Evolutionary conservation across 2,113 vertebrate species (phyloP).

Genomic region (Ramphastos sulfuratus): DNA sequence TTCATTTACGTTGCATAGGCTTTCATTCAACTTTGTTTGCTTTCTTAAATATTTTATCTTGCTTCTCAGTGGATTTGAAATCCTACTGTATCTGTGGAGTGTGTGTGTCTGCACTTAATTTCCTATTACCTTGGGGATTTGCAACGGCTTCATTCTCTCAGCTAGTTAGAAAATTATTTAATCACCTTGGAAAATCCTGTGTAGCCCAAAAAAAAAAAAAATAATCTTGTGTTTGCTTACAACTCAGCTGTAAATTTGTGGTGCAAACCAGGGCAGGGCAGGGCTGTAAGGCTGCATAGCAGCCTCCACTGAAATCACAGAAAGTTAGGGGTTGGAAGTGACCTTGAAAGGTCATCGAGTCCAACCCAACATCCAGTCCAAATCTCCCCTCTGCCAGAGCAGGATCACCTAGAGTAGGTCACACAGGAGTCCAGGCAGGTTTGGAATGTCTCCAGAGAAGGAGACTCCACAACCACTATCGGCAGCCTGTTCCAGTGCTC

Average conservation of each 20-base stretch:
- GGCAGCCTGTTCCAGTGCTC: too few species aligned
- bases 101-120: neutral
- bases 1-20: neutral
- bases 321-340: too few species aligned
- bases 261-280: neutral
- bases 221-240: conserved; percentile 6
- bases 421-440: too few species aligned
- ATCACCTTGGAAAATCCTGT: conserved; percentile 51
- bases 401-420: too few species aligned
- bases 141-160: conserved; percentile 21
- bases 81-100: neutral
- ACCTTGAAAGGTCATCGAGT: too few species aligned
- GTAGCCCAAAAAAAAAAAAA: neutral
- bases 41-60: conserved; percentile 35
- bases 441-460: too few species aligned
- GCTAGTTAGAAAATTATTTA: conserved; percentile 40
- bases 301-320: too few species aligned
- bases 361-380: too few species aligned
- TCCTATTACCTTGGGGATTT: conserved; percentile 32
- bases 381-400: too few species aligned
- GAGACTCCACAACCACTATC: too few species aligned
- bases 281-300: neutral
- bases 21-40: conserved; percentile 9
- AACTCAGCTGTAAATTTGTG: neutral
- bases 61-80: neutral